Base-by-base conservation (phyloP, 2,113 vertebrate genomes). In the Phainopepla nitens region DNA sequence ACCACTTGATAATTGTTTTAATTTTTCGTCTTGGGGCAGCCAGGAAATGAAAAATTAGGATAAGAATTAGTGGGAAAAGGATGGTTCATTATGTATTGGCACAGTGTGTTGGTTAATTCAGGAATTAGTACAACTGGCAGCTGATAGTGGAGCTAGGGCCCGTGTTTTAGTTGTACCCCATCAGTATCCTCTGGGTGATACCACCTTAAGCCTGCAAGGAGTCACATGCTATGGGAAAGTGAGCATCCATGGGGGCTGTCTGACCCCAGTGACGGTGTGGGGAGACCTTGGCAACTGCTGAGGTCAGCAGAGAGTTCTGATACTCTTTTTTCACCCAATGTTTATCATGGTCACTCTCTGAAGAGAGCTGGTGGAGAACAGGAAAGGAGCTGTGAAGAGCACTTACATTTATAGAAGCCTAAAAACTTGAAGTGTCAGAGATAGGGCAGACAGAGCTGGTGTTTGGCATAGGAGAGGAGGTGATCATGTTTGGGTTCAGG, bases 81-180 rank as follows among this genome's bases (percentile, higher is more conserved):
- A 33, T 2, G 1, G 13, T 62, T 87, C 0, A 0, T 51, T 64
- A 16, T 45, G 18, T 80, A 33, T 44, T 71, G 60, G 42, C 1
- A 0, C 24, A 44, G 22, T 60, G 12, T 75, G 27, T 64, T 33
- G 33, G 4, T 64, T 64, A 76, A 51, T 60, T 76, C 20, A 41
- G 53, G 15, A 72, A 71, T 79, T 61, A 64, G 24, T 77, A 75
- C 41, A 62, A n/a, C 11, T 39, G 25, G 19, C 29, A 70, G 27
- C 21, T n/a, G 51, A 15, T 9, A 54, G 25, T 36, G 47, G 10
- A 62, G 25, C 33, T 69, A 57, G 53, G 57, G 58, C 28, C 15
- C 29, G 1, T 24, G 42, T 45, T 36, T 61, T 14, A 45, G 13
- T 44, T 82, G 31, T n/a, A 17, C 65, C 12, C 14, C 50, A 57